A percentile compares a stretch with the other conserved stretches of the same genome.
These are phyloP conservation scores for Agrilus planipennis DNA, from an alignment of 1,140 invertebrate genomes.

Conservation along the genomic window DNA sequence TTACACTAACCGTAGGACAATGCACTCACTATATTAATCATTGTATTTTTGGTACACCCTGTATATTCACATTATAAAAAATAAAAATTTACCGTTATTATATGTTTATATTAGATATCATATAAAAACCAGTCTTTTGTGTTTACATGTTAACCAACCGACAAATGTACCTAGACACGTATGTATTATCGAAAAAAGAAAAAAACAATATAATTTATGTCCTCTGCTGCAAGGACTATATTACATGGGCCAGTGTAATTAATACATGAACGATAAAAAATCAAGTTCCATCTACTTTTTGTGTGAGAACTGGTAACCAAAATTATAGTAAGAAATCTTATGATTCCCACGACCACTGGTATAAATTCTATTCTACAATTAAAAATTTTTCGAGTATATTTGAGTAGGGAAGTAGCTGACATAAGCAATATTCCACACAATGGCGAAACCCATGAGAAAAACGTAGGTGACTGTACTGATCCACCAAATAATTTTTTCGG, in stretches of 20 bases:
- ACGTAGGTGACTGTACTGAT: slow-evolving; percentile 62
- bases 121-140: too few relatives aligned
- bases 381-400: neutral
- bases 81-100: too few relatives aligned
- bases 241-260: neutral
- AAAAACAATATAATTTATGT: too few relatives aligned
- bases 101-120: too few relatives aligned
- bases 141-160: too few relatives aligned
- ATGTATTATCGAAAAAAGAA: too few relatives aligned
- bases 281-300: neutral
- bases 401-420: slow-evolving; percentile 14
- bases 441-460: slow-evolving; percentile 53
- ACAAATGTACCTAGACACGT: too few relatives aligned
- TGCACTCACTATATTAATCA: too few relatives aligned
- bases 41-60: too few relatives aligned
- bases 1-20: too few relatives aligned
- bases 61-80: too few relatives aligned
- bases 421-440: slow-evolving; percentile 18
- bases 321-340: neutral
- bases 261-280: neutral
- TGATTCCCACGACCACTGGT: neutral
- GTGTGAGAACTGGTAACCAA: neutral
- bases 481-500: slow-evolving; percentile 80
- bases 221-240: too few relatives aligned
- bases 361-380: neutral